Base-by-base conservation (phyloP, 92 coral and sea anemone genomes). In the Zoanthus sansibaricus region DNA sequence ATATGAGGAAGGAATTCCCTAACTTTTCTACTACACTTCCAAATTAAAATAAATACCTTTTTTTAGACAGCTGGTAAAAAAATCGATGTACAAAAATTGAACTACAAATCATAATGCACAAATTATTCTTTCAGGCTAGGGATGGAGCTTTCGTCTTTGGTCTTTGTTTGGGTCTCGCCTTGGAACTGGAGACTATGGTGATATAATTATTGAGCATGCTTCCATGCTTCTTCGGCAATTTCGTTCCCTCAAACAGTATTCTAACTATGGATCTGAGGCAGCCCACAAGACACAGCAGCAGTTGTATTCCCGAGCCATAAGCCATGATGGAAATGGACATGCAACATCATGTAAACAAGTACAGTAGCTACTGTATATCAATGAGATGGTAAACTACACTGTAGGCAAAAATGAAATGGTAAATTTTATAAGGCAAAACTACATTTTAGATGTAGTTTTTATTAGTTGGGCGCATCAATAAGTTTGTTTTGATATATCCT, bases 251-350 rank as follows among this genome's bases (percentile, higher is more conserved):
- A 76, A 54, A 4, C 82, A 76, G 64, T 76, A 76, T 52, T 54
- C 82, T 0, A 76, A 76, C 20, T 68, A 76, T 54, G 82, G 82
- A 4, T 76, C 54, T 76, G 82, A 76, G 67, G 82, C 82, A 21
- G 82, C 82, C 82, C 82, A 76, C 67, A 76, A 76, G 66, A 54
- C 48, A 2, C 82, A 76, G 47, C 44, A 68, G 68, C 82, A 76
- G 16, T 21, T 76, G 49, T 76, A 76, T 49, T 76, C 67, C 0
- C 62, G 82, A 7, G 46, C 82, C 80, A 76, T 67, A 76, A 76
- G 45, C 80, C 80, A 76, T 49, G 80, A 76, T 76, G 80, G 80
- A 48, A 48, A 25, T 21, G 82, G 82, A 31, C 82, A 76, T 76
- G 82, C 82, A 76, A 21, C 82, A 76, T 76, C 68, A 52, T 76